A percentile compares a stretch with the other conserved stretches of the same genome.
Evolutionary conservation across 2,888 invertebrate genomes (phyloP).

Genomic region (Mesorhabditis sp.): DNA sequence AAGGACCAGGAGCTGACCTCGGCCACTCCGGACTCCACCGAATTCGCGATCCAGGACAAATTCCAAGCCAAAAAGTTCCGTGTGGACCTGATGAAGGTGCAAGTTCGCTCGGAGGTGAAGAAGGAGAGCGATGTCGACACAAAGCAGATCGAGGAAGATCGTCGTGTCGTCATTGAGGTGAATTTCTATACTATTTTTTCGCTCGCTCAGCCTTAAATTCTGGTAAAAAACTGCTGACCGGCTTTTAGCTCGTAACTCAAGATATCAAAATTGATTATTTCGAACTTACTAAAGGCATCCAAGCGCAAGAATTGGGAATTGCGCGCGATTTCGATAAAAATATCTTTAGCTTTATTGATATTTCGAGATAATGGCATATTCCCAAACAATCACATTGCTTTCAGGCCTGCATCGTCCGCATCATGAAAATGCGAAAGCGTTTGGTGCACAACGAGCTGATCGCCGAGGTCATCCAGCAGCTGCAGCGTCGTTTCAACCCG

Average conservation of each 20-base stretch:
- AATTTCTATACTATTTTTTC: conserved; percentile 10
- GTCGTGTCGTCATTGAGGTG: conserved; percentile 92
- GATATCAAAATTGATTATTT: no score
- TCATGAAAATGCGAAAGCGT: conserved; percentile 95
- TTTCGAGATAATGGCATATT: no score
- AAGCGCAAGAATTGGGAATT: no score
- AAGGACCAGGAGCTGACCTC: conserved; percentile 15
- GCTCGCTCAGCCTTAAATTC: not conserved
- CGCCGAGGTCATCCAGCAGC: conserved; percentile 89
- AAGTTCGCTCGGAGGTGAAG: conserved; percentile 92
- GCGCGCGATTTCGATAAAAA: no score
- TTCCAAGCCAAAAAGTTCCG: not conserved
- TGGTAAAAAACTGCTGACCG: not conserved
- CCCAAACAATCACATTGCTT: conserved; percentile 11
- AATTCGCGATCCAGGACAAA: not conserved
- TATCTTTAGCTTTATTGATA: no score
- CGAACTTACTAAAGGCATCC: no score
- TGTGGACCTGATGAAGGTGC: conserved; percentile 91
- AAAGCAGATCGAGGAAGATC: conserved; percentile 96
- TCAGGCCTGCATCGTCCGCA: conserved; percentile 66
- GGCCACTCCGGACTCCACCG: not conserved
- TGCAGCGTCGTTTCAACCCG: conserved; percentile 91
- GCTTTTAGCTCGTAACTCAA: no score
- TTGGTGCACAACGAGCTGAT: conserved; percentile 87
- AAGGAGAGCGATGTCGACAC: conserved; percentile 95